Percentiles rank a stretch among this genome's conserved stretches.
Conservation (phyloP, 2,113 vertebrate species). For the Toxotes jaculatrix region DNA sequence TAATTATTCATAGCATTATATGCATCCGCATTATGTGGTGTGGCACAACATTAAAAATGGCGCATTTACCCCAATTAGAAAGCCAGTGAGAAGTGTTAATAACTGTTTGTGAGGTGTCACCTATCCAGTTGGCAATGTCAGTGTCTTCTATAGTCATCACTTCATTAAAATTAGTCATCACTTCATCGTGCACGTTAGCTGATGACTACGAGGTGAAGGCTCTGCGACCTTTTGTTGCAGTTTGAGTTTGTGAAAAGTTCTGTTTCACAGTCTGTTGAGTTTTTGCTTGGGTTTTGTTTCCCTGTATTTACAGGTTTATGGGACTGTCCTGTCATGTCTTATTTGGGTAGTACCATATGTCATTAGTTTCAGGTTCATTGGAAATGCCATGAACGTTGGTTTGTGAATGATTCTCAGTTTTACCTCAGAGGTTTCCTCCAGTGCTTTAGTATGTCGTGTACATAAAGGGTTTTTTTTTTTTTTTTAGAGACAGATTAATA, state of each 20-base stretch:
- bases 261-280: background rate
- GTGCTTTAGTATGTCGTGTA: background rate
- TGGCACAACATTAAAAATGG: background rate
- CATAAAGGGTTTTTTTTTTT: background rate
- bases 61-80: constrained; percentile 1
- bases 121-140: background rate
- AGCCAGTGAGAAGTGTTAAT: constrained; percentile 3
- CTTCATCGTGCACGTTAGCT: background rate
- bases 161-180: background rate
- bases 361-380: background rate
- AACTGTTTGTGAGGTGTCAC: constrained; percentile 4
- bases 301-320: background rate
- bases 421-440: background rate
- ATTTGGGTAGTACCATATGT: background rate
- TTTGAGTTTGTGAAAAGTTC: background rate
- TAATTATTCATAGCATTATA: too few species aligned
- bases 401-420: too few species aligned
- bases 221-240: background rate
- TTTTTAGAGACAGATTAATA: background rate
- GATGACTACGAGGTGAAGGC: background rate
- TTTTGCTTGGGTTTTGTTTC: background rate
- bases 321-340: background rate
- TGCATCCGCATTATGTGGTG: too few species aligned
- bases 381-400: background rate
- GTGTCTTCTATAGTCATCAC: background rate